A percentile compares a stretch with the other conserved stretches of the same genome.
These are phyloP conservation scores for Parotocinclus haroldoi DNA, from an alignment of 2,797 vertebrate species.

Conservation along the genomic window DNA sequence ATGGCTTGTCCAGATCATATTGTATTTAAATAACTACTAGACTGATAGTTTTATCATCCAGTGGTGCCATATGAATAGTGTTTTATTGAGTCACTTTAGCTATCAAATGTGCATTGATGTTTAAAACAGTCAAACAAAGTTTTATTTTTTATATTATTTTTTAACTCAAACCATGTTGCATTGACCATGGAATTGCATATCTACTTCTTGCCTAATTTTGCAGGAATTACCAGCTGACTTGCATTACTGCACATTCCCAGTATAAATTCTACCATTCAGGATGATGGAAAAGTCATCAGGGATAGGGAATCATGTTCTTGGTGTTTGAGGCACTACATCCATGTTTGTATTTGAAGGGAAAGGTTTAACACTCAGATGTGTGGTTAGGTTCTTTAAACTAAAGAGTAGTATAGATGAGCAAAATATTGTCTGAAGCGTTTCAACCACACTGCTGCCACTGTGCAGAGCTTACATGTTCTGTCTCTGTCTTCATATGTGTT, in stretches of 20 bases:
- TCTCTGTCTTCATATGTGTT: too few relatives aligned
- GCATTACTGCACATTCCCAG: neutral
- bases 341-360: too few relatives aligned
- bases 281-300: neutral
- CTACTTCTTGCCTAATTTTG: neutral
- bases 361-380: too few relatives aligned
- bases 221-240: neutral
- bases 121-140: neutral
- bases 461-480: too few relatives aligned
- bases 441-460: too few relatives aligned
- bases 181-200: neutral
- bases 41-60: neutral
- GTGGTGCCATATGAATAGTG: neutral
- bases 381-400: too few relatives aligned
- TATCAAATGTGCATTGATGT: neutral
- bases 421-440: too few relatives aligned
- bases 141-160: too few relatives aligned
- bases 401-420: too few relatives aligned
- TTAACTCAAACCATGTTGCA: neutral
- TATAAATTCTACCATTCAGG: neutral
- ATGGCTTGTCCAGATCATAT: neutral
- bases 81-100: neutral
- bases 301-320: neutral
- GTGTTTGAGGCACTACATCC: neutral
- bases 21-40: neutral